phyloP scores from a whole-genome alignment of 2,888 invertebrate species.

The Papilio gigon region DNA sequence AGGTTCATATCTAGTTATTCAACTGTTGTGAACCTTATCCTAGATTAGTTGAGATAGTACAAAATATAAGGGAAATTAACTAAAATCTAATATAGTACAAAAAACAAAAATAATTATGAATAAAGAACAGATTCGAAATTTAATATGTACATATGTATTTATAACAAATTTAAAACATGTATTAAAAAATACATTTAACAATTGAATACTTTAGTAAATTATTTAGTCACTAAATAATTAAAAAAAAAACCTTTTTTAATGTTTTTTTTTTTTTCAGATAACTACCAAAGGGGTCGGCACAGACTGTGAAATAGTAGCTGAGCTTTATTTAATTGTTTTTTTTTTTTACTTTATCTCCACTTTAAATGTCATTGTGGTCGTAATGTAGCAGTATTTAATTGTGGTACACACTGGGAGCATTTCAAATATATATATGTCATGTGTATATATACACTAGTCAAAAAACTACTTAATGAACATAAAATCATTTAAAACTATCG shows the following conservation, averaged over 20 bases:
- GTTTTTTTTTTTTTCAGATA: constrained; percentile 25
- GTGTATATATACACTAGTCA: not conserved
- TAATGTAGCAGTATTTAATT: constrained; percentile 1
- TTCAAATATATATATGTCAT: not conserved
- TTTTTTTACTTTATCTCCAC: constrained; percentile 13
- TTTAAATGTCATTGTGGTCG: constrained; percentile 21
- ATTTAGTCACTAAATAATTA: too few relatives aligned
- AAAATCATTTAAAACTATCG: too few relatives aligned
- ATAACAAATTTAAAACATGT: too few relatives aligned
- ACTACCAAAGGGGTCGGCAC: constrained; percentile 14
- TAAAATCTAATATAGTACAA: too few relatives aligned
- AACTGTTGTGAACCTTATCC: too few relatives aligned
- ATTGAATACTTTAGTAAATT: not conserved
- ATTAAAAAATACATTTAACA: too few relatives aligned
- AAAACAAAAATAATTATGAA: too few relatives aligned
- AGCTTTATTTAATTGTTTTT: constrained; percentile 9
- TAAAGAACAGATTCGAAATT: too few relatives aligned
- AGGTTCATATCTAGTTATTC: too few relatives aligned
- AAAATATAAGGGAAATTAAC: too few relatives aligned
- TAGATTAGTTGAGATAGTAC: too few relatives aligned
- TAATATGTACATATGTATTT: too few relatives aligned
- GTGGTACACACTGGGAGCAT: constrained; percentile 14
- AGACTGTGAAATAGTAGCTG: constrained; percentile 14
- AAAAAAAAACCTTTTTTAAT: not conserved
- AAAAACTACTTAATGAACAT: constrained; percentile 10